Percentiles rank a stretch among this genome's conserved stretches.
These are phyloP conservation scores for Naja naja DNA, from an alignment of 2,113 vertebrate species.

Conservation along the genomic window DNA sequence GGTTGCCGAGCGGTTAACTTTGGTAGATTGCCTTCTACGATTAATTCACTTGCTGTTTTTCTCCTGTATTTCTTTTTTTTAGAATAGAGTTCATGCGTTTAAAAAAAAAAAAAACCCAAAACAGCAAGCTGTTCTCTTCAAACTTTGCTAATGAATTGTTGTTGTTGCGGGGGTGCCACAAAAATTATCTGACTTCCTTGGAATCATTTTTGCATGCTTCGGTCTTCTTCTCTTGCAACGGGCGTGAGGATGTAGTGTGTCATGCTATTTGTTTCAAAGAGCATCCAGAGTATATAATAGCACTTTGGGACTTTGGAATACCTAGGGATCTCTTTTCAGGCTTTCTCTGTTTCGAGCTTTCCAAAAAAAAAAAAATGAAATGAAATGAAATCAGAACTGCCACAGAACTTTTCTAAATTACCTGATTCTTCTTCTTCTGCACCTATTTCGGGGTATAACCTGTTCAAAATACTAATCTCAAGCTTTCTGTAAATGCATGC, in stretches of 20 bases:
- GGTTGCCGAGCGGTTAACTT: conserved; percentile 48
- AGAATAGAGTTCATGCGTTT: neutral
- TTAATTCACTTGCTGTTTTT: conserved; percentile 37
- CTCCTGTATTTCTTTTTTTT: conserved; percentile 47
- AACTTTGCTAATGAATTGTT: conserved; percentile 28
- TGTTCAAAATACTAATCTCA: conserved; percentile 12
- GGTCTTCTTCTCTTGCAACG: conserved; percentile 61
- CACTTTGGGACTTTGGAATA: conserved; percentile 37
- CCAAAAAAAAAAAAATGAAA: neutral
- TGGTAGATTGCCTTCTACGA: conserved; percentile 27
- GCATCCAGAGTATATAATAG: conserved; percentile 49
- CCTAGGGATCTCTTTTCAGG: neutral
- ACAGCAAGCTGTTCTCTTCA: conserved; percentile 33
- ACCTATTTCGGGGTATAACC: conserved; percentile 12
- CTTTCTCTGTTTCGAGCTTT: conserved; percentile 43
- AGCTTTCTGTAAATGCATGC: conserved; percentile 32
- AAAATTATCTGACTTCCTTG: conserved; percentile 47
- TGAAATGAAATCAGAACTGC: neutral
- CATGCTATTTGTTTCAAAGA: conserved; percentile 86
- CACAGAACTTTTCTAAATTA: conserved; percentile 18
- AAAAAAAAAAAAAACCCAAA: no score
- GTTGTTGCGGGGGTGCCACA: conserved; percentile 31
- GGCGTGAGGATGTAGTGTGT: conserved; percentile 91
- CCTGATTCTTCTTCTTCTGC: conserved; percentile 22
- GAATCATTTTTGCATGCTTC: conserved; percentile 50